A percentile compares a stretch with the other conserved stretches of the same genome.
Evolutionary conservation across 2,113 vertebrate species (phyloP).

Genomic region (Poecile atricapillus): DNA sequence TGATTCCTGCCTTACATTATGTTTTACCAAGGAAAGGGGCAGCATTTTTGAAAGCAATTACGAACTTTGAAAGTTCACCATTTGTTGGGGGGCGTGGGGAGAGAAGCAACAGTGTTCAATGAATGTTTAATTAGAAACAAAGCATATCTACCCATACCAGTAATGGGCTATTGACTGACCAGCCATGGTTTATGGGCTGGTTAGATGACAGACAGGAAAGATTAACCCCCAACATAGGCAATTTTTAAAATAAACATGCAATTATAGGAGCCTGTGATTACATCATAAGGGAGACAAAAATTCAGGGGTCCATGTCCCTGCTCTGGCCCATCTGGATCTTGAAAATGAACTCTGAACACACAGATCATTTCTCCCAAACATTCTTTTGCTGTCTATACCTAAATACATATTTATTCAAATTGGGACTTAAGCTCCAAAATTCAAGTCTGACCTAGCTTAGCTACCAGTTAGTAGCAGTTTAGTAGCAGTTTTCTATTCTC

Average conservation of each 20-base stretch:
- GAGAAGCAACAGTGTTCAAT: background rate
- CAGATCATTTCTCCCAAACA: background rate
- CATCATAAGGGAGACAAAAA: background rate
- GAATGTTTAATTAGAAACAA: constrained; percentile 60
- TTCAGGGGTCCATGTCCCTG: background rate
- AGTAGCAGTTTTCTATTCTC: background rate
- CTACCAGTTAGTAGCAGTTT: background rate
- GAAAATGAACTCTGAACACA: background rate
- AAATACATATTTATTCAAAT: background rate
- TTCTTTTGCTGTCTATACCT: background rate
- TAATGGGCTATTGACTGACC: constrained; percentile 61
- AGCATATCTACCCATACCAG: constrained; percentile 48
- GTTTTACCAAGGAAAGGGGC: background rate
- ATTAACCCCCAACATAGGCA: background rate
- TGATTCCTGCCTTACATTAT: background rate
- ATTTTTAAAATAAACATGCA: constrained; percentile 6
- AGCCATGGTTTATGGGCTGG: constrained; percentile 19
- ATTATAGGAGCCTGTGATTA: background rate
- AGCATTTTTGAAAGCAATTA: constrained; percentile 15
- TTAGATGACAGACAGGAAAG: constrained; percentile 36
- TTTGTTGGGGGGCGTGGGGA: background rate
- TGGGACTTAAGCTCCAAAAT: background rate
- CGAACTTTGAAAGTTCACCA: background rate
- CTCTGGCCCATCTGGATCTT: background rate
- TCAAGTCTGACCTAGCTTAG: background rate